Conservation (phyloP, 2,888 invertebrate genomes). For the Cyclophora albipunctata region DNA sequence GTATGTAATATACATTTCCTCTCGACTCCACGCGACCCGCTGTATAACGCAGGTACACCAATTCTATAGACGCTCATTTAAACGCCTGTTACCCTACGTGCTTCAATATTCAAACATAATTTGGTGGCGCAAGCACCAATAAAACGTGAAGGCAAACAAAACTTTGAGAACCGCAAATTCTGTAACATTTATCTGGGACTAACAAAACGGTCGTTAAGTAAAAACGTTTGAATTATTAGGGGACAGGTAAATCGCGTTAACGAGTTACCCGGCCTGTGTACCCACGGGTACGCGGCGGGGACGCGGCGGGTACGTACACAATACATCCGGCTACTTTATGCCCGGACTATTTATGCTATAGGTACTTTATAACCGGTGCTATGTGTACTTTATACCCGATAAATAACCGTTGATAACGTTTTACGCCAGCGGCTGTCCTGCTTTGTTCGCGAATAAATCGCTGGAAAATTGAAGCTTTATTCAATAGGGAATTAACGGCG, state of each 20-base stretch:
- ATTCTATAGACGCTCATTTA: no score
- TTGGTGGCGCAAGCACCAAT: neutral
- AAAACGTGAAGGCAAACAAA: conserved; percentile 4
- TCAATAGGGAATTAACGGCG: conserved; percentile 13
- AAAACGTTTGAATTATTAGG: conserved; percentile 49
- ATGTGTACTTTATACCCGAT: conserved; percentile 23
- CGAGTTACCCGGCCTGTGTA: conserved; percentile 32
- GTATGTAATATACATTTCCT: no score
- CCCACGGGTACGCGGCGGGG: conserved; percentile 25
- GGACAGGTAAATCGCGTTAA: conserved; percentile 56
- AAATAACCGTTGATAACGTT: conserved; percentile 51
- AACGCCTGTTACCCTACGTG: no score
- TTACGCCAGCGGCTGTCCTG: conserved; percentile 22
- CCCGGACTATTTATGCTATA: neutral
- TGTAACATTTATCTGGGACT: conserved; percentile 42
- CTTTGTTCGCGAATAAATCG: conserved; percentile 44
- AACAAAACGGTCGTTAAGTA: conserved; percentile 49
- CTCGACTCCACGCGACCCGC: no score
- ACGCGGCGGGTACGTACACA: no score
- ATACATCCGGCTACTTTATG: conserved; percentile 6
- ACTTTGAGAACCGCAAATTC: conserved; percentile 6
- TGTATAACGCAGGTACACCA: no score
- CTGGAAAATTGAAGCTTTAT: conserved; percentile 34
- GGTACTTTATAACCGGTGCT: conserved; percentile 5
- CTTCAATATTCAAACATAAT: no score